Evolutionary conservation across 2,113 vertebrate genomes (phyloP), one percentile per base, ranked within the genome.

Genomic region (Perognathus longimembris): DNA sequence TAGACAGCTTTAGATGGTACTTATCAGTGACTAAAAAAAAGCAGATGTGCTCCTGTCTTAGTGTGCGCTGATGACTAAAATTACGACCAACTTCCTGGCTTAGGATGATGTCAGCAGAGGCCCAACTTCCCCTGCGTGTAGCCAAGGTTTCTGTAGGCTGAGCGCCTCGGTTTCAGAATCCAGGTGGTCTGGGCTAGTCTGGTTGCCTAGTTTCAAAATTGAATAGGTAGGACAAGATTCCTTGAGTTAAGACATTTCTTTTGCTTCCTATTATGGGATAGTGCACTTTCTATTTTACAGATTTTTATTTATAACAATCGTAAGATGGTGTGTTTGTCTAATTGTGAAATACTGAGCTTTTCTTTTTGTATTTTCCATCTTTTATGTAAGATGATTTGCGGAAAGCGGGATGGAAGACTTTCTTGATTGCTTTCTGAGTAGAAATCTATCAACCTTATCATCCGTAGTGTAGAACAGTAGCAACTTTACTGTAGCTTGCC

Each of bases 351-450:
- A 70, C 5, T 92, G 1, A 69, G 2, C 5, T 76, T 66, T 57
- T 83, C 50, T 28, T 63, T 84, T 22, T 82, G n/a, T 26, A 75
- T 61, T 84, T 91, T 73, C 1, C 75, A 10, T 88, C n/a, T 34
- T 83, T 91, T 84, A 40, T 21, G n/a, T 42, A 34, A 89, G 20
- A 61, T 82, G 91, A 75, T 18, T 81, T 82, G 7, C 54, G 88
- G 24, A 40, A 61, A 81, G 64, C 36, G 5, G 7, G 89, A 78
- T 77, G 8, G 57, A 45, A 85, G 14, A 71, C 57, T 74, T 91
- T 79, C 15, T 14, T 70, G 34, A 26, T 40, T 83, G 5, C 34
- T 92, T 92, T 81, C 28, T 30, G 36, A 59, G 86, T 90, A 75
- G 10, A 57, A 89, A 71, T 63, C 45, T 54, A 86, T 73, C 28